Evolutionary conservation across 2,888 invertebrate species (phyloP).

Genomic region (Noctua fimbriata): DNA sequence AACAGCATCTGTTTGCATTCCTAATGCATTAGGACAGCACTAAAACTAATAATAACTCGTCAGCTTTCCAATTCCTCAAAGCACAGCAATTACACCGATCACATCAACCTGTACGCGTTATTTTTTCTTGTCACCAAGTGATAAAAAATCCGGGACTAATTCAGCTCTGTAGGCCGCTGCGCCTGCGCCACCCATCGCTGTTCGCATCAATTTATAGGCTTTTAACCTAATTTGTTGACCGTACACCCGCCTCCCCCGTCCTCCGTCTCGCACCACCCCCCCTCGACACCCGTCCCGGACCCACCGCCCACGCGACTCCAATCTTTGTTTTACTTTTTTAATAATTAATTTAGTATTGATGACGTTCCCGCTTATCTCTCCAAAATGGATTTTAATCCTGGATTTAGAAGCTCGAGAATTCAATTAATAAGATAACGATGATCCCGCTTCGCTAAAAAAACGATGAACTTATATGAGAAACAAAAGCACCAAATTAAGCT

Average conservation of each 20-base stretch:
- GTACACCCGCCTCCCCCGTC: slow-evolving; percentile 61
- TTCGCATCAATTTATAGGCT: slow-evolving; percentile 89
- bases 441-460: slow-evolving; percentile 77
- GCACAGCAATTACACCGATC: slow-evolving; percentile 28
- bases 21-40: background rate
- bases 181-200: slow-evolving; percentile 87
- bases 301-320: slow-evolving; percentile 77
- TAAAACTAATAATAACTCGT: background rate
- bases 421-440: slow-evolving; percentile 75
- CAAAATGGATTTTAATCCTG: slow-evolving; percentile 76
- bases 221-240: slow-evolving; percentile 89
- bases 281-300: slow-evolving; percentile 57
- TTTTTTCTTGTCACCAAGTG: slow-evolving; percentile 87
- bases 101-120: slow-evolving; percentile 80
- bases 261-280: slow-evolving; percentile 40
- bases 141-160: slow-evolving; percentile 88
- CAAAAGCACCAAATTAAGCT: slow-evolving; percentile 84
- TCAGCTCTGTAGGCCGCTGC: slow-evolving; percentile 83
- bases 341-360: slow-evolving; percentile 81
- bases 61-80: background rate
- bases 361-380: slow-evolving; percentile 75
- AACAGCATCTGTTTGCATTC: background rate
- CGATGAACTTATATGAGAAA: slow-evolving; percentile 70
- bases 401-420: slow-evolving; percentile 77
- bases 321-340: slow-evolving; percentile 75